phyloP scores from a whole-genome alignment of 2,888 invertebrate species.

The Microdon myrmicae region DNA sequence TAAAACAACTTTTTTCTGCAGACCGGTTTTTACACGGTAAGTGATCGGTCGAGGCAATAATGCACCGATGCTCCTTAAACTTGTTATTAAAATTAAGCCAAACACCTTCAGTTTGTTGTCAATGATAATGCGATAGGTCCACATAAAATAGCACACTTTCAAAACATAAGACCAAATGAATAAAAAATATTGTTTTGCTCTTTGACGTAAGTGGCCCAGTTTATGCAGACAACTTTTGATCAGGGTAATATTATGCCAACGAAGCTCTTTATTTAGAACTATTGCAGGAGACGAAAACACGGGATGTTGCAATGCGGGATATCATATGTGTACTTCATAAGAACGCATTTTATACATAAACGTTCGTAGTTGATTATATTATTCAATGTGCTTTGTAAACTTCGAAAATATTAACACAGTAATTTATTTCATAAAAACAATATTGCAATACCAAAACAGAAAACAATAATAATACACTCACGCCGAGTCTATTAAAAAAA shows the following conservation, averaged over 20 bases:
- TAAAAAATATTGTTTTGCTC: conserved; percentile 38
- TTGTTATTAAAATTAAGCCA: too few species aligned
- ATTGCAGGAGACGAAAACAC: conserved; percentile 33
- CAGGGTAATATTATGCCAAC: conserved; percentile 47
- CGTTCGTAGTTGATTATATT: neutral
- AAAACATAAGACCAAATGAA: conserved; percentile 19
- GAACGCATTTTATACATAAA: conserved; percentile 24
- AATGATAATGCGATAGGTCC: conserved; percentile 13
- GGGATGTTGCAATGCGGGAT: conserved; percentile 27
- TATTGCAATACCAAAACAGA: neutral
- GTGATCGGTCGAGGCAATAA: too few species aligned
- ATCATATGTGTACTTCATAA: conserved; percentile 27
- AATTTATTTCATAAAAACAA: neutral
- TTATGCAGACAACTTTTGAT: conserved; percentile 44
- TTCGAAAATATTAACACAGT: too few species aligned
- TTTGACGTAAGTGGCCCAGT: conserved; percentile 51
- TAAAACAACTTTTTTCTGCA: conserved; percentile 10
- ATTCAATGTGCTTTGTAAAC: conserved; percentile 3
- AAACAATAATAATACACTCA: neutral
- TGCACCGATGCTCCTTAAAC: too few species aligned
- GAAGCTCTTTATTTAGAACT: conserved; percentile 45
- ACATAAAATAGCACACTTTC: conserved; percentile 16
- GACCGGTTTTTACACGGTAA: conserved; percentile 44
- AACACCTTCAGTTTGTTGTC: conserved; percentile 7
- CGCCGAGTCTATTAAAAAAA: conserved; percentile 11